Evolutionary conservation across 2,888 invertebrate genomes (phyloP).

Genomic region (Argynnis bischoffii): DNA sequence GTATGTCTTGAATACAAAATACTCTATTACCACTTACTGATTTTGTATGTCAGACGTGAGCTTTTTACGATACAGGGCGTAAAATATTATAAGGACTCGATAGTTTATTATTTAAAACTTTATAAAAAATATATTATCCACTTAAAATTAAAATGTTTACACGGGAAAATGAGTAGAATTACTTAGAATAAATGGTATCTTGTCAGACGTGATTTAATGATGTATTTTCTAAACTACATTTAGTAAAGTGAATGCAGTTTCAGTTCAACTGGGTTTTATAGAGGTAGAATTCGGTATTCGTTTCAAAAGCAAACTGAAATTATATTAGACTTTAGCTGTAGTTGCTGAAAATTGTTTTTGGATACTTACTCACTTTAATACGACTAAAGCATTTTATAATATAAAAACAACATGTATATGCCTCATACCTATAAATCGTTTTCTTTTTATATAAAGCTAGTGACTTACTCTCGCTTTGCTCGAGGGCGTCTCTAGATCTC

Average conservation of each 20-base stretch:
- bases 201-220: constrained; percentile 7
- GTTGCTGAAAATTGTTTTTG: constrained; percentile 50
- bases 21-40: constrained; percentile 40
- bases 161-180: too few relatives aligned
- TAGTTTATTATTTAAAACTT: background rate
- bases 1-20: constrained; percentile 41
- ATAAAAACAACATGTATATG: too few relatives aligned
- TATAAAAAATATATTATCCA: too few relatives aligned
- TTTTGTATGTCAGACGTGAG: constrained; percentile 39
- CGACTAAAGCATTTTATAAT: background rate
- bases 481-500: too few relatives aligned
- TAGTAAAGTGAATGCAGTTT: constrained; percentile 20
- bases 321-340: constrained; percentile 67
- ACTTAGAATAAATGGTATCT: constrained; percentile 10
- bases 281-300: constrained; percentile 53
- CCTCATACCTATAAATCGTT: background rate
- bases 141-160: too few relatives aligned
- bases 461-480: too few relatives aligned
- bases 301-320: constrained; percentile 66
- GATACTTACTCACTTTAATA: constrained; percentile 6
- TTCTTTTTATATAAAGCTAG: too few relatives aligned
- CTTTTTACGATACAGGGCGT: constrained; percentile 35
- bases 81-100: constrained; percentile 22
- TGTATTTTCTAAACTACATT: constrained; percentile 22
- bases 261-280: constrained; percentile 25